Evolutionary conservation across 2,888 invertebrate genomes (phyloP).

Genomic region (Cheilosia vulpina): DNA sequence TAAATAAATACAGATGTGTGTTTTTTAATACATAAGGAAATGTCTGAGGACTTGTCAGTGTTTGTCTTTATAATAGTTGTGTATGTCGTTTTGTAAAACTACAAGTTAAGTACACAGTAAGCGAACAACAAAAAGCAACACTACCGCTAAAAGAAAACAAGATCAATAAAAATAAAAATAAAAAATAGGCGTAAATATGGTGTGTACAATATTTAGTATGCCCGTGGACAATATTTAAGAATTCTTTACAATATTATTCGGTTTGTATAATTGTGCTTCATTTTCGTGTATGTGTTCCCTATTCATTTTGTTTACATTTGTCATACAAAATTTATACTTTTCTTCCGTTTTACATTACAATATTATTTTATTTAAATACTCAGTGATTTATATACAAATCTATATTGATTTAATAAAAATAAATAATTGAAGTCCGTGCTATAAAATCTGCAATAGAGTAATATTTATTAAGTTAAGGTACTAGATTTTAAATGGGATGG

Average conservation of each 20-base stretch:
- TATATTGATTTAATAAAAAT: background rate
- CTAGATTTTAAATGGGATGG: background rate
- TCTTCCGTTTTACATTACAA: constrained; percentile 8
- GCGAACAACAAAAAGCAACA: constrained; percentile 32
- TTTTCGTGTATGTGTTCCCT: constrained; percentile 72
- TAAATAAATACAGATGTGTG: no score
- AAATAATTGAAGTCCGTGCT: constrained; percentile 1
- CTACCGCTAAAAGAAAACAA: constrained; percentile 12
- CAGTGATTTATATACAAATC: background rate
- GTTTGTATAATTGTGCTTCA: constrained; percentile 37
- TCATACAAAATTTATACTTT: constrained; percentile 8
- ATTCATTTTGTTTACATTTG: constrained; percentile 25
- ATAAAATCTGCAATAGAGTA: constrained; percentile 61
- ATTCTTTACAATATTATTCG: constrained; percentile 20
- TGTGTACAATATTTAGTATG: background rate
- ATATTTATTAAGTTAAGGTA: constrained; percentile 36
- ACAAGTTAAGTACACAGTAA: constrained; percentile 26
- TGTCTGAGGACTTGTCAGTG: background rate
- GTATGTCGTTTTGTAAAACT: constrained; percentile 10
- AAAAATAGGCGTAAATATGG: background rate
- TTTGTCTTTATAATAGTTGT: background rate
- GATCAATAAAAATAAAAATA: background rate
- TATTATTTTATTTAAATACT: background rate
- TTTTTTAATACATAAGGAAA: background rate
- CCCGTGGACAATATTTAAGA: constrained; percentile 9